Evolutionary conservation across 2,888 invertebrate species (phyloP).

Genomic region (Mythimna albipuncta): DNA sequence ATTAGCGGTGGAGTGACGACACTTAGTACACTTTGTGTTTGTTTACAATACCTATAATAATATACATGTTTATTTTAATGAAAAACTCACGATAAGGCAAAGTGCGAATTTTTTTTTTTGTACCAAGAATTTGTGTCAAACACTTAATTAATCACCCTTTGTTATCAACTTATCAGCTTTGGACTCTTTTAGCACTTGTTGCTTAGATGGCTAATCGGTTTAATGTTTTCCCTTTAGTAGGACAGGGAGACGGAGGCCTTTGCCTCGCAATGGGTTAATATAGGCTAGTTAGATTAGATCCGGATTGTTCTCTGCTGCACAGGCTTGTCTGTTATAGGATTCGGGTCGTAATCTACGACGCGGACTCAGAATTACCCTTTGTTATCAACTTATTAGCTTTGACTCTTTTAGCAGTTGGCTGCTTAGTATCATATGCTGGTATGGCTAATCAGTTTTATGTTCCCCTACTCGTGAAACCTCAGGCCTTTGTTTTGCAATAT

Average conservation of each 20-base stretch:
- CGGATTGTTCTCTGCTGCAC: not conserved
- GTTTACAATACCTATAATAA: constrained; percentile 12
- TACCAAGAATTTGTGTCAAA: not conserved
- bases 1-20: constrained; percentile 35
- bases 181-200: not conserved
- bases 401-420: too few species aligned
- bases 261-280: not conserved
- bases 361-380: not conserved
- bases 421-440: too few species aligned
- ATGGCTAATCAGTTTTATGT: too few species aligned
- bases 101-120: too few species aligned
- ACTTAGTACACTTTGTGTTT: constrained; percentile 26
- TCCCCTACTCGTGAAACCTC: too few species aligned
- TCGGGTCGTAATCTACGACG: not conserved
- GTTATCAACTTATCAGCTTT: not conserved
- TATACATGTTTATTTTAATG: constrained; percentile 18
- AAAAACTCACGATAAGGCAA: constrained; percentile 11
- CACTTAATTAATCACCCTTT: not conserved
- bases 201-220: not conserved
- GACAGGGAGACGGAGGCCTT: not conserved
- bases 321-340: not conserved
- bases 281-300: not conserved
- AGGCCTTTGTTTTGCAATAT: not conserved
- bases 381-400: too few species aligned
- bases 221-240: not conserved